Conservation (phyloP, 2,797 vertebrate genomes). For the Alfaro cultratus region DNA sequence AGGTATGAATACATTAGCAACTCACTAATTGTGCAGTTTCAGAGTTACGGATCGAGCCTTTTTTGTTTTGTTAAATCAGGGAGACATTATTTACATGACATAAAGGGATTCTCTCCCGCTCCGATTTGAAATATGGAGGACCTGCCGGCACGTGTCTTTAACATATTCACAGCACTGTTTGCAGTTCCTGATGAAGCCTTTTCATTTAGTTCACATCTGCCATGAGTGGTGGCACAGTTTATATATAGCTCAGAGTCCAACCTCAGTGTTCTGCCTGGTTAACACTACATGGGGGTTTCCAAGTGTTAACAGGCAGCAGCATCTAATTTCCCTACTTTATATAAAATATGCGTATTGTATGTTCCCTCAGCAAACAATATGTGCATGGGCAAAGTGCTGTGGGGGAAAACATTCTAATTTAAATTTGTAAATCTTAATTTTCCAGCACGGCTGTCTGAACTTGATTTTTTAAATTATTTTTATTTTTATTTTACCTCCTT, state of each 20-base stretch:
- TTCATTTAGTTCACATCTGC: constrained; percentile 61
- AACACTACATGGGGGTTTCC: constrained; percentile 35
- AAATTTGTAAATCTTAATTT: not conserved
- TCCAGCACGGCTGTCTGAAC: not conserved
- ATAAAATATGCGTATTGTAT: constrained; percentile 33
- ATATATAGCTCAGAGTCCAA: constrained; percentile 68
- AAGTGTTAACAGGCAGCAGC: constrained; percentile 53
- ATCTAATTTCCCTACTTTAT: constrained; percentile 26
- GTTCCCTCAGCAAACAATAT: constrained; percentile 21
- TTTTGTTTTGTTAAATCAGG: constrained; percentile 19
- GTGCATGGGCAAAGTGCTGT: constrained; percentile 1
- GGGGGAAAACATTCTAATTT: not conserved
- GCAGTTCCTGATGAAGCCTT: constrained; percentile 54
- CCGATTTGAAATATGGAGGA: constrained; percentile 27
- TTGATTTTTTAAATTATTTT: constrained; percentile 49
- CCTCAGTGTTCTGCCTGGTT: constrained; percentile 55
- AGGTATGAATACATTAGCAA: not conserved
- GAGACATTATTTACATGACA: constrained; percentile 37
- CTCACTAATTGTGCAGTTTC: not conserved
- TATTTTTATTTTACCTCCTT: constrained; percentile 47
- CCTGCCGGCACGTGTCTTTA: constrained; percentile 13
- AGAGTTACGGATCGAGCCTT: not conserved
- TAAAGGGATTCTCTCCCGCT: constrained; percentile 27
- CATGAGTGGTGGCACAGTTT: constrained; percentile 51
- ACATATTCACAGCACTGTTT: constrained; percentile 50